Evolutionary conservation across 2,113 vertebrate species (phyloP).

Genomic region (Morone chrysops): DNA sequence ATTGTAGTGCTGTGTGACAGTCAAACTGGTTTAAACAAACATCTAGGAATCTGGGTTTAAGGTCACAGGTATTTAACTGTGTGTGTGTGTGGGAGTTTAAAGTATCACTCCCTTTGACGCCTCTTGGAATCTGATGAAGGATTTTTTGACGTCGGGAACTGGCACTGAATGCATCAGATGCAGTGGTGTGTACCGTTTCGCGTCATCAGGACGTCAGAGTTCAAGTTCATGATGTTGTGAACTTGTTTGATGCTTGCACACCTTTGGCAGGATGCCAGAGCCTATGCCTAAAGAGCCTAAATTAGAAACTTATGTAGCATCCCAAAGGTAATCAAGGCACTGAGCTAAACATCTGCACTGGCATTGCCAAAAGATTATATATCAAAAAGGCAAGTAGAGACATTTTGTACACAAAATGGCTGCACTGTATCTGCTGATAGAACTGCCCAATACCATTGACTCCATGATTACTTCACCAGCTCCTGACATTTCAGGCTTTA

Average conservation of each 20-base stretch:
- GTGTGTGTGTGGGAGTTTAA: background rate
- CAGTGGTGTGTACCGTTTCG: background rate
- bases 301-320: background rate
- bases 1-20: constrained; percentile 6
- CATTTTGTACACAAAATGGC: background rate
- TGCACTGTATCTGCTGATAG: background rate
- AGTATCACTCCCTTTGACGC: background rate
- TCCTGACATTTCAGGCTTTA: background rate
- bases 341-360: background rate
- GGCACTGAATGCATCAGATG: background rate
- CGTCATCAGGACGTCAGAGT: constrained; percentile 47
- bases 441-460: background rate
- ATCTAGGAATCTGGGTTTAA: background rate
- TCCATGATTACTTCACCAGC: background rate
- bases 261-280: background rate
- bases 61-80: constrained; percentile 1
- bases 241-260: background rate
- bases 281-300: no score
- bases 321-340: background rate
- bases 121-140: constrained; percentile 5
- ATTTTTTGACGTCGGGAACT: background rate
- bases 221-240: constrained; percentile 39
- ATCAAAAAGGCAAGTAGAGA: background rate
- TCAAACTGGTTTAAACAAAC: constrained; percentile 25
- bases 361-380: background rate